Base-by-base conservation (phyloP, 2,113 vertebrate genomes). In the Pomatorhinus ruficollis region DNA sequence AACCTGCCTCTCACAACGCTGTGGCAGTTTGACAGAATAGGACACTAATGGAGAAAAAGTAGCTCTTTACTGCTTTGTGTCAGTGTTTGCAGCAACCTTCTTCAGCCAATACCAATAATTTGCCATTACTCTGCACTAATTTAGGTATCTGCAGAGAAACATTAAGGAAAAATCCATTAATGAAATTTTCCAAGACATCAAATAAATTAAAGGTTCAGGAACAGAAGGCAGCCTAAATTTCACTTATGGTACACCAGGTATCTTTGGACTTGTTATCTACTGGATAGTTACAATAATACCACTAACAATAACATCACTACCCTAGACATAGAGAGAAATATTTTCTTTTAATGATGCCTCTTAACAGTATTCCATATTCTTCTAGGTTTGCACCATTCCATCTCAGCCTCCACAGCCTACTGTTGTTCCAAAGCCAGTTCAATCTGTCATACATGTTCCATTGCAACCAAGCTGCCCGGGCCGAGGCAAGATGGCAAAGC, bases 401-500 rank as follows among this genome's bases (percentile, higher is more conserved):
- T 98, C 99, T 10, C 99, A 98, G 83, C 98, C 98, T 89, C 98
- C 98, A 22, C 99, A 99, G 95, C 99, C 99, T 35, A 97, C 98
- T 60, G 85, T 98, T 25, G 94, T 99, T 93, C 98, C 98, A 90
- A 99, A 99, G 97, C 99, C 99, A 4, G 98, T 98, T 95, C 99
- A 98, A 63, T 99, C 98, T 33, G 93, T 99, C 93, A 98, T 99
- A 78, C 98, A 98, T 18, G 97, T 93, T 28, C 98, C 99, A 15
- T 97, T 97, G 87, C 98, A 99, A 63, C 97, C 99, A 42, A 99
- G 98, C 97, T 99, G 99, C 85, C 98, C 99, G 0, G 99, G 99
- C 6, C 97, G 99, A 88, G 99, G 99, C 42, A 99, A 99, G 98
- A 98, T 99, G 98, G 98, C 98, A 96, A 99, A 99, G 96, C 97